Percentiles rank a stretch among this genome's conserved stretches.
phyloP scores from a whole-genome alignment of 2,113 vertebrate genomes.

The Ammospiza nelsoni region DNA sequence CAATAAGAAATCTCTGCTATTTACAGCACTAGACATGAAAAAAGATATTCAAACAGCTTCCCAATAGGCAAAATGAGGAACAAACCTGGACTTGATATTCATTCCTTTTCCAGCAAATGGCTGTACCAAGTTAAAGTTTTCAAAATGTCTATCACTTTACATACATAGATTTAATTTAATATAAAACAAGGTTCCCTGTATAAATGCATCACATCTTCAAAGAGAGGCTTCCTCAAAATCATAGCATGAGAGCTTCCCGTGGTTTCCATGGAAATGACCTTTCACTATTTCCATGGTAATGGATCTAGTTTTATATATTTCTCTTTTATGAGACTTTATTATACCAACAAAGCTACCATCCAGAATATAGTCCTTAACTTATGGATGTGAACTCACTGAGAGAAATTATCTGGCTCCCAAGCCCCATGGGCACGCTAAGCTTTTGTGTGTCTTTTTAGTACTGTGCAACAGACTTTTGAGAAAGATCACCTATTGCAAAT shows the following conservation, averaged over 20 bases:
- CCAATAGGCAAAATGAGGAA: background rate
- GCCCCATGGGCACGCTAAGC: background rate
- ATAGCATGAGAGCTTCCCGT: constrained; percentile 52
- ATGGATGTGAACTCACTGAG: background rate
- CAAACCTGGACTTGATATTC: background rate
- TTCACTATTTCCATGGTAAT: constrained; percentile 72
- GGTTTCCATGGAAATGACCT: constrained; percentile 76
- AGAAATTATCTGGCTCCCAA: constrained; percentile 39
- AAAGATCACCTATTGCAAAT: constrained; percentile 44
- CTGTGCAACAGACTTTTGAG: constrained; percentile 16
- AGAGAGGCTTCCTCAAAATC: constrained; percentile 61
- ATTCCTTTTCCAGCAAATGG: background rate
- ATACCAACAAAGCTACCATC: constrained; percentile 64
- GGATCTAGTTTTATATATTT: constrained; percentile 73
- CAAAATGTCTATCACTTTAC: constrained; percentile 8
- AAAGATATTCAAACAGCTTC: background rate
- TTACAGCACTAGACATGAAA: background rate
- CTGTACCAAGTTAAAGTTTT: constrained; percentile 11
- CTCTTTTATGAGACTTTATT: constrained; percentile 70
- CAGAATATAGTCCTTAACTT: constrained; percentile 61
- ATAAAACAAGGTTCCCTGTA: constrained; percentile 49
- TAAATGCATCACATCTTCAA: constrained; percentile 44
- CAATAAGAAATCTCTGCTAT: constrained; percentile 20
- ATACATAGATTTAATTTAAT: constrained; percentile 38
- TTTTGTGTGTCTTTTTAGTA: constrained; percentile 44